Evolutionary conservation across 1,140 invertebrate genomes (phyloP).

Genomic region (Pomacea maculata): DNA sequence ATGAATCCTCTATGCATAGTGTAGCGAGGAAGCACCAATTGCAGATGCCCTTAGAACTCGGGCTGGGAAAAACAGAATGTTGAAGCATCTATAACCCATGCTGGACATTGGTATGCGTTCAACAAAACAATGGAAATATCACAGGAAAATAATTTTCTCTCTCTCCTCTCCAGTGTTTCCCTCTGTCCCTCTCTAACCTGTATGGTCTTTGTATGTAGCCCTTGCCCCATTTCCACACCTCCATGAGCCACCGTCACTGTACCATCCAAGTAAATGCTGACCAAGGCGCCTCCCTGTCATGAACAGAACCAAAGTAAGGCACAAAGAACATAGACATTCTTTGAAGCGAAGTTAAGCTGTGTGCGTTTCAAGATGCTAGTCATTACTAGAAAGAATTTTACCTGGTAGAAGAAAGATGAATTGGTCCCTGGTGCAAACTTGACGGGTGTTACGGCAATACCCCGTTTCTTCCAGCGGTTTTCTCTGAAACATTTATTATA

Average conservation of each 20-base stretch:
- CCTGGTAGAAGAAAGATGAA: conserved; percentile 80
- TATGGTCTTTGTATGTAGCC: conserved; percentile 85
- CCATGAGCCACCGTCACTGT: conserved; percentile 89
- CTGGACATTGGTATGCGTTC: no score
- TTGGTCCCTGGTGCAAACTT: conserved; percentile 92
- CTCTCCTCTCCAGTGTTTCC: no score
- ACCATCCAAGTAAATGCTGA: conserved; percentile 91
- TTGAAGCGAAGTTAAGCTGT: no score
- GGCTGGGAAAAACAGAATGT: no score
- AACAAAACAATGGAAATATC: no score
- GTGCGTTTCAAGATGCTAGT: no score
- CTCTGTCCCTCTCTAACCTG: conserved; percentile 27
- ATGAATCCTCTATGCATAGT: no score
- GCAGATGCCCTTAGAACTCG: no score
- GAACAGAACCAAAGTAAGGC: not conserved
- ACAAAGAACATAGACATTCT: no score
- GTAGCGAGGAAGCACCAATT: no score
- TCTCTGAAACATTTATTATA: conserved; percentile 68
- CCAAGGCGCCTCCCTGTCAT: conserved; percentile 81
- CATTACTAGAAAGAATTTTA: conserved; percentile 15
- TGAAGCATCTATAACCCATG: no score
- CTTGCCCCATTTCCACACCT: conserved; percentile 97
- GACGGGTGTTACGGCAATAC: conserved; percentile 84
- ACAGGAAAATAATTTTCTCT: no score
- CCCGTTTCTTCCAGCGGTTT: conserved; percentile 88